Percentiles rank a stretch among this genome's conserved stretches.
phyloP scores from a whole-genome alignment of 2,888 invertebrate species.

The Cephus pygmeus region DNA sequence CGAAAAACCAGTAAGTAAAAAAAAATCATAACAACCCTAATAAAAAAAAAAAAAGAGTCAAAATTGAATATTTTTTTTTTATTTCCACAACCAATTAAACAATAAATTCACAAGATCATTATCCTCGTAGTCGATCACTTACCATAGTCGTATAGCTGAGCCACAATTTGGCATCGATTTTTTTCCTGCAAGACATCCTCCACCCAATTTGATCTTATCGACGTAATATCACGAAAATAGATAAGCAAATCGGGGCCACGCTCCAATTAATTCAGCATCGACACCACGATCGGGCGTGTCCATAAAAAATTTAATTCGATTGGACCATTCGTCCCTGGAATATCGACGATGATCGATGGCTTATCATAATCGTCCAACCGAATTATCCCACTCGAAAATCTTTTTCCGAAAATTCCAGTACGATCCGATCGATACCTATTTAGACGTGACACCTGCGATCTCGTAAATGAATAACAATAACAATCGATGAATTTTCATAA shows the following conservation, averaged over 20 bases:
- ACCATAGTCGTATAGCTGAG: constrained; percentile 50
- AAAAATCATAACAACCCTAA: neutral
- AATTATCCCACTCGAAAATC: no score
- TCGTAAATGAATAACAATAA: neutral
- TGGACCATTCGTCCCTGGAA: no score
- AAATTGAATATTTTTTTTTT: neutral
- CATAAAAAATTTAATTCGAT: no score
- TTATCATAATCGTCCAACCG: no score
- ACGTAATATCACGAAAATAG: neutral
- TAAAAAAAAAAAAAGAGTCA: neutral
- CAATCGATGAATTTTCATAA: neutral
- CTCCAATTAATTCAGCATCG: neutral
- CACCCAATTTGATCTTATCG: constrained; percentile 1
- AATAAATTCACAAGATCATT: neutral
- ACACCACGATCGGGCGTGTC: neutral
- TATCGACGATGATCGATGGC: no score
- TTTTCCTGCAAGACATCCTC: constrained; percentile 56
- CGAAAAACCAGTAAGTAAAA: neutral
- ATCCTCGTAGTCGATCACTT: constrained; percentile 26
- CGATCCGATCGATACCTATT: neutral
- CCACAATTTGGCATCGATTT: constrained; percentile 56
- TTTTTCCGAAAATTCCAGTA: neutral
- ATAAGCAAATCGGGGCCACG: neutral
- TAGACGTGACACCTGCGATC: neutral
- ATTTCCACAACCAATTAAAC: neutral